phyloP scores from a whole-genome alignment of 2,888 invertebrate species.

The Temnothorax ravouxi region DNA sequence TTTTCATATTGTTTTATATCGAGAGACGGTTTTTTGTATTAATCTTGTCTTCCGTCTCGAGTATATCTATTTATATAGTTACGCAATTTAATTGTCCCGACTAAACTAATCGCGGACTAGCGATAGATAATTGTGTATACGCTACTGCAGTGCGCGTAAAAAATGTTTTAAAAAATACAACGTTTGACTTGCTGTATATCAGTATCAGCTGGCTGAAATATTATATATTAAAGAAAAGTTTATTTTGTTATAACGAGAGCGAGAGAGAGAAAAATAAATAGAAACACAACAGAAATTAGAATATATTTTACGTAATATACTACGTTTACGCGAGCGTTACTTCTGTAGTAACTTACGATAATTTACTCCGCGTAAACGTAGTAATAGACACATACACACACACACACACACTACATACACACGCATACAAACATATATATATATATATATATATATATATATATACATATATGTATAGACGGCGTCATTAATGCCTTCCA shows the following conservation, averaged over 20 bases:
- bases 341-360: no score
- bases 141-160: slow-evolving; percentile 3
- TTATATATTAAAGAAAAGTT: slow-evolving; percentile 32
- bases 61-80: slow-evolving; percentile 17
- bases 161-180: slow-evolving; percentile 3
- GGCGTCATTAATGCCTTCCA: no score
- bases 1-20: slow-evolving; percentile 17
- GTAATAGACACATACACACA: background rate
- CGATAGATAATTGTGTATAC: slow-evolving; percentile 35
- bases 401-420: background rate
- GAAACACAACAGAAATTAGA: slow-evolving; percentile 29
- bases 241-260: slow-evolving; percentile 43
- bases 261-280: background rate
- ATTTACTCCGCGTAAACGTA: no score
- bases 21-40: slow-evolving; percentile 10
- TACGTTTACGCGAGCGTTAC: no score
- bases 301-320: slow-evolving; percentile 38
- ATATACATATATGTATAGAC: no score
- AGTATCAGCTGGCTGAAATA: slow-evolving; percentile 27
- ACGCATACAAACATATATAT: no score
- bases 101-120: slow-evolving; percentile 26
- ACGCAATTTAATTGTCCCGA: slow-evolving; percentile 29
- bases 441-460: no score
- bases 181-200: slow-evolving; percentile 22
- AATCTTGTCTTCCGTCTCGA: background rate